Percentiles rank a stretch among this genome's conserved stretches.
Evolutionary conservation across 2,888 invertebrate species (phyloP).

Genomic region (Heterodera filipjevi): DNA sequence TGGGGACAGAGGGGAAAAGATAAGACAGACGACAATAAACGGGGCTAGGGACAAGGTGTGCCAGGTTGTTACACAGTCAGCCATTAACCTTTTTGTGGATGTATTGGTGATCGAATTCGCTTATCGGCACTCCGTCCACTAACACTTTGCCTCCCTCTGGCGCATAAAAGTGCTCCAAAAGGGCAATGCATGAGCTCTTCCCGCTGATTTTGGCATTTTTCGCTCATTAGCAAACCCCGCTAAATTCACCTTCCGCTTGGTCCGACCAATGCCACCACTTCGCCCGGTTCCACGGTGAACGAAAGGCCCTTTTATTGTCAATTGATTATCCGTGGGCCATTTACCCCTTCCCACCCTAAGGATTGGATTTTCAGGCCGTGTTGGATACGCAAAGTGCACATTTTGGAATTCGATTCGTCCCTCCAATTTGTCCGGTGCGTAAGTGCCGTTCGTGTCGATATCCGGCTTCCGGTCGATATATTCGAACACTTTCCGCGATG

Average conservation of each 20-base stretch:
- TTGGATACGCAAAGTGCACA: constrained; percentile 83
- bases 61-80: no score
- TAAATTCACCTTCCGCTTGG: constrained; percentile 36
- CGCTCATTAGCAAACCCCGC: not conserved
- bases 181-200: constrained; percentile 67
- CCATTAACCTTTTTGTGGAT: constrained; percentile 60
- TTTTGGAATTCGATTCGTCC: constrained; percentile 77
- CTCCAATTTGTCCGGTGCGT: constrained; percentile 44
- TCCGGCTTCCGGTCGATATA: constrained; percentile 65
- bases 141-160: constrained; percentile 65
- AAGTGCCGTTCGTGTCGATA: constrained; percentile 41
- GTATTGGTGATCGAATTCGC: constrained; percentile 67
- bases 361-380: constrained; percentile 77
- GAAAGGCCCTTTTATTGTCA: constrained; percentile 22
- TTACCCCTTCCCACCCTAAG: constrained; percentile 69
- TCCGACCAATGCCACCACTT: constrained; percentile 67
- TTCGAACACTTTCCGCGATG: constrained; percentile 67
- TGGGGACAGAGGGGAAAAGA: no score
- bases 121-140: constrained; percentile 66
- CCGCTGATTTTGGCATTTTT: constrained; percentile 57
- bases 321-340: not conserved
- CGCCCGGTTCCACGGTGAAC: constrained; percentile 67
- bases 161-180: constrained; percentile 68
- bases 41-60: no score
- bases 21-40: no score